These are phyloP conservation scores for Steromphala cineraria DNA, from an alignment of 2,888 invertebrate genomes.

Conservation along the genomic window DNA sequence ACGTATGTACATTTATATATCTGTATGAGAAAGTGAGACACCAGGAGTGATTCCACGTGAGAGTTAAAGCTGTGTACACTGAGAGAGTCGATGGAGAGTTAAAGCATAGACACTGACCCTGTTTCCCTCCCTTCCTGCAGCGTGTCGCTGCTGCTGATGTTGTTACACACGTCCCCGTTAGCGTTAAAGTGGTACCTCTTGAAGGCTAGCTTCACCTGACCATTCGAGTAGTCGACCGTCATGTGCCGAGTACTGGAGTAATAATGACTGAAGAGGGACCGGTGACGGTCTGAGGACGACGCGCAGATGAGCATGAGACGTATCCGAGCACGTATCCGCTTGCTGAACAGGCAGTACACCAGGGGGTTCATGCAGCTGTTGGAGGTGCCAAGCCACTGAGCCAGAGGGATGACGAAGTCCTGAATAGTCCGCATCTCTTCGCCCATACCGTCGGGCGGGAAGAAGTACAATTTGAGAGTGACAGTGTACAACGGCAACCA, in stretches of 20 bases:
- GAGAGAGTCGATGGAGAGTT: background rate
- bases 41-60: no score
- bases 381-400: constrained; percentile 44
- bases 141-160: constrained; percentile 4
- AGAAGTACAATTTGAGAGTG: constrained; percentile 80
- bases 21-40: no score
- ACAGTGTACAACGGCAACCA: constrained; percentile 95
- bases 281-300: constrained; percentile 79
- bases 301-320: constrained; percentile 37
- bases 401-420: constrained; percentile 70
- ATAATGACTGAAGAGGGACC: constrained; percentile 95
- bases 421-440: constrained; percentile 92
- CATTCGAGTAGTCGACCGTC: constrained; percentile 63
- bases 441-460: constrained; percentile 17
- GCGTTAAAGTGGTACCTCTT: constrained; percentile 4
- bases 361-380: constrained; percentile 97
- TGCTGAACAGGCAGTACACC: constrained; percentile 94
- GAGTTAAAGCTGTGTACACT: no score
- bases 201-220: constrained; percentile 53
- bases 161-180: background rate
- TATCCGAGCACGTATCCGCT: constrained; percentile 71
- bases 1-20: no score
- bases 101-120: constrained; percentile 4
- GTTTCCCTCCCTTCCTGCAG: background rate
- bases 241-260: constrained; percentile 81